Evolutionary conservation across 1,140 invertebrate species (phyloP).

Genomic region (Lordiphosa clarofinis): DNA sequence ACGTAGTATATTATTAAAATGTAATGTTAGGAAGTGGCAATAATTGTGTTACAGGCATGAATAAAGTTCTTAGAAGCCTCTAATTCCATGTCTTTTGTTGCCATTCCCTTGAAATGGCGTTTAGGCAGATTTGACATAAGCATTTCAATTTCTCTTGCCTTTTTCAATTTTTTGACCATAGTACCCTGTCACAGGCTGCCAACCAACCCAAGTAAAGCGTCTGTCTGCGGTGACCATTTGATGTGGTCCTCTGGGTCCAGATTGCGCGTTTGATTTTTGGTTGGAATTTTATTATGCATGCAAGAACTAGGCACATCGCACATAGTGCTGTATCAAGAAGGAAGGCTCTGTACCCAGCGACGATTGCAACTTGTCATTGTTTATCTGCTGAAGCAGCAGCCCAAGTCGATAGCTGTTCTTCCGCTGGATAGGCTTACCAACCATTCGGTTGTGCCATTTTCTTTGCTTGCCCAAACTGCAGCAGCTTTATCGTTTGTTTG

Average conservation of each 20-base stretch:
- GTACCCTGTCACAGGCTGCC: constrained; percentile 16
- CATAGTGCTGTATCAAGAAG: constrained; percentile 6
- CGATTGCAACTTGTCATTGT: constrained; percentile 56
- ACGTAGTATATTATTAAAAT: too few relatives aligned
- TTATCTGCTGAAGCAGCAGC: constrained; percentile 26
- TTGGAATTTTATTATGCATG: constrained; percentile 47
- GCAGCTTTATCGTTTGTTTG: constrained; percentile 29
- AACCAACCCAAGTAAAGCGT: neutral
- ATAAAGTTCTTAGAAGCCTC: too few relatives aligned
- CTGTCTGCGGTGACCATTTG: constrained; percentile 13
- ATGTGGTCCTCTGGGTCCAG: constrained; percentile 13
- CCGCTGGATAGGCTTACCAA: constrained; percentile 30
- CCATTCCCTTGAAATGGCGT: too few relatives aligned
- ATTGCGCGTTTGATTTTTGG: constrained; percentile 37
- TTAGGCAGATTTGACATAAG: too few relatives aligned
- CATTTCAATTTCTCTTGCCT: too few relatives aligned
- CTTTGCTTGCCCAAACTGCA: constrained; percentile 41
- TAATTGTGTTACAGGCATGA: too few relatives aligned
- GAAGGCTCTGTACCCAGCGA: constrained; percentile 21
- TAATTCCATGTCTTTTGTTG: too few relatives aligned
- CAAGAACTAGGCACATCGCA: constrained; percentile 10
- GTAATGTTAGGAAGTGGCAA: too few relatives aligned
- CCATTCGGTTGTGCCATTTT: constrained; percentile 43
- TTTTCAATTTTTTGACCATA: neutral
- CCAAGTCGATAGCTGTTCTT: constrained; percentile 40